Conservation (phyloP, 2,113 vertebrate genomes). For the Rafetus swinhoei region DNA sequence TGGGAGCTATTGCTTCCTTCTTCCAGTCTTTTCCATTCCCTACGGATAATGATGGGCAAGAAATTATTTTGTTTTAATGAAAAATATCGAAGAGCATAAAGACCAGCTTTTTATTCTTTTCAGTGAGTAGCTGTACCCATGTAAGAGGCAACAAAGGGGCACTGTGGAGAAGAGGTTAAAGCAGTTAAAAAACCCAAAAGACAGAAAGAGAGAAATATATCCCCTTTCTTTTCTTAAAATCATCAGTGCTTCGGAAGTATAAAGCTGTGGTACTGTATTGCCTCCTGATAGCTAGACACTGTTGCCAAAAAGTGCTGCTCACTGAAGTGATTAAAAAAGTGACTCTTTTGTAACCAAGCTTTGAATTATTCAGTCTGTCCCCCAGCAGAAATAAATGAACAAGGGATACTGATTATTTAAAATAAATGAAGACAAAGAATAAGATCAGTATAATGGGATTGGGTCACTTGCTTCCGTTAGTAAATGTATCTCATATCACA, state of each 20-base stretch:
- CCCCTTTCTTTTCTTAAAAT: conserved; percentile 33
- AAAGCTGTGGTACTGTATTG: conserved; percentile 41
- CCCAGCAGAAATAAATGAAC: conserved; percentile 23
- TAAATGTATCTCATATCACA: conserved; percentile 50
- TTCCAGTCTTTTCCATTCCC: conserved; percentile 29
- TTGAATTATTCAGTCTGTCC: conserved; percentile 16
- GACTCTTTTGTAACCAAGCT: conserved; percentile 24
- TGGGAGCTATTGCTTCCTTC: conserved; percentile 18
- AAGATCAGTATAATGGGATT: conserved; percentile 26
- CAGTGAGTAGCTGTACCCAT: conserved; percentile 40
- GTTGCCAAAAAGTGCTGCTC: conserved; percentile 38
- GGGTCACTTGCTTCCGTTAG: neutral
- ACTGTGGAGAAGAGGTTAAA: neutral
- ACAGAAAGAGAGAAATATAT: conserved; percentile 33
- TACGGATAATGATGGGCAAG: conserved; percentile 34
- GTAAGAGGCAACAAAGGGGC: conserved; percentile 53
- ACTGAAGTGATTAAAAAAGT: conserved; percentile 32
- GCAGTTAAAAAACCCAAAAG: conserved; percentile 22
- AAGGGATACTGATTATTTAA: conserved; percentile 26
- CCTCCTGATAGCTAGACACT: neutral
- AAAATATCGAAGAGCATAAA: conserved; percentile 51
- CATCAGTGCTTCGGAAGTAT: conserved; percentile 26
- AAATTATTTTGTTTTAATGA: conserved; percentile 33
- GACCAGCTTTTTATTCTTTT: conserved; percentile 41
- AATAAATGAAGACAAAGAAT: conserved; percentile 49